phyloP scores from a whole-genome alignment of 2,113 vertebrate species.

The Scalopus aquaticus region DNA sequence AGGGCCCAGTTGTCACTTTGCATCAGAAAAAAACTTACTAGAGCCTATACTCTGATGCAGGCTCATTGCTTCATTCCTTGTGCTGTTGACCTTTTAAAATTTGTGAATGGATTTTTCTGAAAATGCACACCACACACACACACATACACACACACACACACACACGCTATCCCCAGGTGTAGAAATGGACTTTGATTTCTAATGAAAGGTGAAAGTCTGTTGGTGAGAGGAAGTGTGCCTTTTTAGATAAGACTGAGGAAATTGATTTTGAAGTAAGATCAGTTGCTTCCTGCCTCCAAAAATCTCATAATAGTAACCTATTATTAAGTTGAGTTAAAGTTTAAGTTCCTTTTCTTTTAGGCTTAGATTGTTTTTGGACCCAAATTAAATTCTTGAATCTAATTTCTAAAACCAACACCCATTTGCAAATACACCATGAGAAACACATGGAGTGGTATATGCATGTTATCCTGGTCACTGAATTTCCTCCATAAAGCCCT shows the following conservation, averaged over 20 bases:
- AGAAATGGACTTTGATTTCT: not conserved
- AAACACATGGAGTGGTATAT: not conserved
- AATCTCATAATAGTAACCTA: not conserved
- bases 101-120: not conserved
- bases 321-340: not conserved
- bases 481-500: not conserved
- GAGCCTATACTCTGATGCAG: too few species aligned
- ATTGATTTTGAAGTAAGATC: not conserved
- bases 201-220: not conserved
- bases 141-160: too few species aligned
- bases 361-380: not conserved
- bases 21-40: not conserved
- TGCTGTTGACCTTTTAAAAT: not conserved
- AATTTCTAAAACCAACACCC: not conserved
- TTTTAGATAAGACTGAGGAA: not conserved
- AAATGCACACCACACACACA: not conserved
- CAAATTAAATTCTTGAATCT: not conserved
- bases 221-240: not conserved
- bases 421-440: not conserved
- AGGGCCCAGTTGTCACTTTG: not conserved
- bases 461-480: not conserved
- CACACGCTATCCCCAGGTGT: not conserved
- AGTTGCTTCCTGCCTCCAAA: not conserved
- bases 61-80: not conserved
- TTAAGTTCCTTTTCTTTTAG: not conserved